Evolutionary conservation across 2,797 vertebrate genomes (phyloP).

Genomic region (Coendou prehensilis): DNA sequence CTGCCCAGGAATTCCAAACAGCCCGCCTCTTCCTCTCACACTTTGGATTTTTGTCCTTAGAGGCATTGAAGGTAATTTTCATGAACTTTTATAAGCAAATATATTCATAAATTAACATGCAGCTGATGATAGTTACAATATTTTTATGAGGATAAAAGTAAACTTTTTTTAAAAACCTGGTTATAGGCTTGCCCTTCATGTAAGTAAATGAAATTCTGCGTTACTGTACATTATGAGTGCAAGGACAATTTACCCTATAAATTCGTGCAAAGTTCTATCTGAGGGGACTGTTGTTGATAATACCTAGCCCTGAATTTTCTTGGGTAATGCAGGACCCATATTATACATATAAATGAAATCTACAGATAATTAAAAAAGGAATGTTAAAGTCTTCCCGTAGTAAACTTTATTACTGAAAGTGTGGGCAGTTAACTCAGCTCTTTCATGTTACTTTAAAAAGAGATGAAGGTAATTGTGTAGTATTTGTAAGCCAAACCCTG

Average conservation of each 20-base stretch:
- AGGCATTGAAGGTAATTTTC: conserved; percentile 95
- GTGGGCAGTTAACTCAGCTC: background rate
- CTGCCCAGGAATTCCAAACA: conserved; percentile 94
- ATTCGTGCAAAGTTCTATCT: background rate
- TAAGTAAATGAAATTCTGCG: conserved; percentile 22
- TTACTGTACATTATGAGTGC: background rate
- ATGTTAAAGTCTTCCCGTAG: conserved; percentile 24
- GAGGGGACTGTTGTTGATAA: background rate
- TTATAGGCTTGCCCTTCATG: conserved; percentile 28
- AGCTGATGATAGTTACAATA: conserved; percentile 32
- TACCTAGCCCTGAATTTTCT: conserved; percentile 34
- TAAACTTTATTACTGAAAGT: conserved; percentile 32
- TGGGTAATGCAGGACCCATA: background rate
- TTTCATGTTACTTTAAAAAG: conserved; percentile 15
- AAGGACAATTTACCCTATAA: background rate
- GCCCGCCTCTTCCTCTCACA: conserved; percentile 96
- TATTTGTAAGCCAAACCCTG: conserved; percentile 5
- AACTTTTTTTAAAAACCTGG: background rate
- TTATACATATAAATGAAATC: conserved; percentile 45
- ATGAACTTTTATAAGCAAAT: conserved; percentile 67
- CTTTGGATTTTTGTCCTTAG: conserved; percentile 95
- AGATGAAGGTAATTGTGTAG: background rate
- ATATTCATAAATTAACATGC: conserved; percentile 43
- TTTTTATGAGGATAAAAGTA: conserved; percentile 69
- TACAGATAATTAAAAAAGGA: conserved; percentile 48